Evolutionary conservation across 2,113 vertebrate genomes (phyloP).

Genomic region (Entosphenus tridentatus): DNA sequence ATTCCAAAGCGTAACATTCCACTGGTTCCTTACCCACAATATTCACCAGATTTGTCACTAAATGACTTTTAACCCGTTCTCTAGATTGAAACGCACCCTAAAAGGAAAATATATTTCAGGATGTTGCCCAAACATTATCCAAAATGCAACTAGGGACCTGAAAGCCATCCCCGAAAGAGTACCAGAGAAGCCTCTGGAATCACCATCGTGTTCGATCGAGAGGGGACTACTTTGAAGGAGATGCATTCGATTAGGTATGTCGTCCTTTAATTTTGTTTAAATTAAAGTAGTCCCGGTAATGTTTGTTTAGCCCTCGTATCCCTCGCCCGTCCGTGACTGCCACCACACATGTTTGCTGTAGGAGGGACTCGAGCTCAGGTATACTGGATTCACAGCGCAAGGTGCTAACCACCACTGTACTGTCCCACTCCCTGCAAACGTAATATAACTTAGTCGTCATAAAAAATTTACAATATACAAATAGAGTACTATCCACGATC

Average conservation of each 20-base stretch:
- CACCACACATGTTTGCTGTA: too few species aligned
- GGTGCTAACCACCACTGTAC: too few species aligned
- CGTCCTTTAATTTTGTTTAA: neutral
- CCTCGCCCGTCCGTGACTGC: neutral
- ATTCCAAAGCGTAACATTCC: neutral
- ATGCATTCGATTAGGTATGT: neutral
- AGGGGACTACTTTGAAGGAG: neutral
- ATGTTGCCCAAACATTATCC: neutral
- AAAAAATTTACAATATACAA: too few species aligned
- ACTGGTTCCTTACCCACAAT: neutral
- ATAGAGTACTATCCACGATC: too few species aligned
- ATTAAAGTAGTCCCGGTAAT: neutral
- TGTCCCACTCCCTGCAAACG: too few species aligned
- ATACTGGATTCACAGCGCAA: too few species aligned
- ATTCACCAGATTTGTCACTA: neutral
- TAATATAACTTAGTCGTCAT: too few species aligned
- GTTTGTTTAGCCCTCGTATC: neutral
- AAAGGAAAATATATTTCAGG: constrained; percentile 2
- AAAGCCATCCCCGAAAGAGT: neutral
- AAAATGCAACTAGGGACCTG: neutral
- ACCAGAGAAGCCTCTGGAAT: neutral
- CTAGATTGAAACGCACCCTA: constrained; percentile 1
- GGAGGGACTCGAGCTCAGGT: too few species aligned
- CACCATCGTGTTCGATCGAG: neutral
- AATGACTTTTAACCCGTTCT: neutral